phyloP scores from a whole-genome alignment of 2,888 invertebrate genomes.

The Amblyjoppa fuscipennis region DNA sequence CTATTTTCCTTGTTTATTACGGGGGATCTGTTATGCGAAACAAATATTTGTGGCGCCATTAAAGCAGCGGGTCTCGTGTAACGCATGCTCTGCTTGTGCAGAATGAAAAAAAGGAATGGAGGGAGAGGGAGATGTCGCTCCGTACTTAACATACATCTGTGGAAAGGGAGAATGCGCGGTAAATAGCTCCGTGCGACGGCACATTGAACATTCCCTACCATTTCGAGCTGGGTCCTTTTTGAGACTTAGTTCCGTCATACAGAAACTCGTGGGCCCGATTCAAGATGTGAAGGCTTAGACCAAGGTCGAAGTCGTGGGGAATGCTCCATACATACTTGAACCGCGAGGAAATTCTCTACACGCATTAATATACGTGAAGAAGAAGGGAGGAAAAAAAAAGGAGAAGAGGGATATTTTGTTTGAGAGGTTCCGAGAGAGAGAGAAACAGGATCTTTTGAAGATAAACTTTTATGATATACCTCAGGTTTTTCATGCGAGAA shows the following conservation, averaged over 20 bases:
- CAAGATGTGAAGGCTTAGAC: too few relatives aligned
- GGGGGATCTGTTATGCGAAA: slow-evolving; percentile 56
- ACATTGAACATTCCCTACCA: neutral
- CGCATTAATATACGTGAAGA: slow-evolving; percentile 21
- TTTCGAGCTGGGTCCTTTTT: too few relatives aligned
- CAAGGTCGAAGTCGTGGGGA: too few relatives aligned
- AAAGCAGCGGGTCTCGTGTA: slow-evolving; percentile 40
- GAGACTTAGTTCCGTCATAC: too few relatives aligned
- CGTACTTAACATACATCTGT: slow-evolving; percentile 33
- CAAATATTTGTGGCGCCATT: slow-evolving; percentile 65
- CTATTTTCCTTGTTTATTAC: slow-evolving; percentile 61
- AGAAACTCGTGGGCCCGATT: too few relatives aligned
- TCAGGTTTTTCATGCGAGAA: slow-evolving; percentile 1
- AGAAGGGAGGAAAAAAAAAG: neutral
- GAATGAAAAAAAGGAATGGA: neutral
- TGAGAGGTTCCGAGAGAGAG: slow-evolving; percentile 2
- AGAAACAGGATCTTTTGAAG: neutral
- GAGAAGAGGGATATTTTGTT: slow-evolving; percentile 10
- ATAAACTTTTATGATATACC: slow-evolving; percentile 16
- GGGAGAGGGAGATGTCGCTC: slow-evolving; percentile 28
- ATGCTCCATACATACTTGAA: neutral
- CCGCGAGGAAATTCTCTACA: slow-evolving; percentile 21
- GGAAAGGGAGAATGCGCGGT: slow-evolving; percentile 14
- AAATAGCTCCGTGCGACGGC: slow-evolving; percentile 39
- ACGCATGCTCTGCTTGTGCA: slow-evolving; percentile 9